Evolutionary conservation across 2,113 vertebrate genomes (phyloP).

Genomic region (Recurvirostra avosetta): DNA sequence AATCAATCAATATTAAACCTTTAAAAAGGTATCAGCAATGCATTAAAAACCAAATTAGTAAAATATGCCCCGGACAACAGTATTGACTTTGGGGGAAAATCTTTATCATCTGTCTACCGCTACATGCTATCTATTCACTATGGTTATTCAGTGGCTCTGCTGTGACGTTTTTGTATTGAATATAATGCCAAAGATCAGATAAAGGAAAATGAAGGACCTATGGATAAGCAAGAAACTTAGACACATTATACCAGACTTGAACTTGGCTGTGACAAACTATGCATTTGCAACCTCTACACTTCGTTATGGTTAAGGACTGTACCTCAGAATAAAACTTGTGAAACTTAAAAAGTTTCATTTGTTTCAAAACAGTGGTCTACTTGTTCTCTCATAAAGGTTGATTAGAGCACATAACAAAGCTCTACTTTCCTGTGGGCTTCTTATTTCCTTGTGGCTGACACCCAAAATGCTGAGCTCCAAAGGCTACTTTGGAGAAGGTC

Average conservation of each 20-base stretch:
- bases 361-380: not conserved
- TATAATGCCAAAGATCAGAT: not conserved
- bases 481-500: not conserved
- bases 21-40: not conserved
- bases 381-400: not conserved
- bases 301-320: not conserved
- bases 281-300: not conserved
- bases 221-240: not conserved
- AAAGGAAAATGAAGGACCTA: not conserved
- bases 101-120: not conserved
- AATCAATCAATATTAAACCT: slow-evolving; percentile 10
- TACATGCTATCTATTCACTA: not conserved
- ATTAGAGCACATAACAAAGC: not conserved
- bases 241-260: not conserved
- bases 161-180: not conserved
- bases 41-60: slow-evolving; percentile 38
- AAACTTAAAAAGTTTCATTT: not conserved
- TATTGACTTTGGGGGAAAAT: slow-evolving; percentile 17
- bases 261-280: not conserved
- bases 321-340: not conserved
- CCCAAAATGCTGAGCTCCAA: not conserved
- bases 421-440: not conserved
- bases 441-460: not conserved
- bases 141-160: not conserved
- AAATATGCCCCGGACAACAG: not conserved